Conservation (phyloP, 2,888 invertebrate species). For the Ochropleura plecta region DNA sequence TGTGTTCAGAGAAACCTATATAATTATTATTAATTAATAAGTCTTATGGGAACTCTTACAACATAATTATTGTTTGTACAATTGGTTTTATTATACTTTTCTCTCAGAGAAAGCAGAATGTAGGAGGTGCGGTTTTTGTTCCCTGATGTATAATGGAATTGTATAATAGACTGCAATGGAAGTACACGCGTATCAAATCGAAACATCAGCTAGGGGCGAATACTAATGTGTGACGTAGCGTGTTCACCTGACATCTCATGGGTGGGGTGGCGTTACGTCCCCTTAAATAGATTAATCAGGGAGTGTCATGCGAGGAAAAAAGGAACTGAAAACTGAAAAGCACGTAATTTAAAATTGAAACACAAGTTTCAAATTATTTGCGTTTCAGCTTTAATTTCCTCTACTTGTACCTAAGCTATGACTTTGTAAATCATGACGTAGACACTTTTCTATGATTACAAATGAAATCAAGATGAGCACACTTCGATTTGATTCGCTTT, state of each 20-base stretch:
- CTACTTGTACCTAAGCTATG: conserved; percentile 16
- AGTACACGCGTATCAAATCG: conserved; percentile 73
- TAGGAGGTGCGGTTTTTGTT: conserved; percentile 72
- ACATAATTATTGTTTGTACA: conserved; percentile 37
- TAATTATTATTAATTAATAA: not conserved
- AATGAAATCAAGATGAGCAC: conserved; percentile 57
- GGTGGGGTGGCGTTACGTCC: conserved; percentile 65
- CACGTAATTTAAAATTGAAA: conserved; percentile 42
- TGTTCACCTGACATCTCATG: conserved; percentile 77
- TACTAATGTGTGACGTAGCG: conserved; percentile 76
- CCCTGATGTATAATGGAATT: conserved; percentile 70
- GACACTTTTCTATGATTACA: conserved; percentile 46
- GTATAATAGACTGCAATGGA: conserved; percentile 71
- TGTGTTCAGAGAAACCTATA: not conserved
- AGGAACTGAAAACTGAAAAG: no score
- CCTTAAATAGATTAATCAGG: conserved; percentile 62
- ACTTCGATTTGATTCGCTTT: conserved; percentile 68
- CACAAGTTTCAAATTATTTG: not conserved
- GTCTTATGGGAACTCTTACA: conserved; percentile 29
- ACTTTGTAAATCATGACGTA: conserved; percentile 55
- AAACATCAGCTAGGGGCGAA: conserved; percentile 77
- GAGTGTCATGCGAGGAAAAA: conserved; percentile 45
- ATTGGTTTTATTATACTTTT: conserved; percentile 33
- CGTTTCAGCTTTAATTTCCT: conserved; percentile 30
- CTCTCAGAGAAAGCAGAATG: conserved; percentile 26